Conservation (phyloP, 2,888 invertebrate genomes). For the Aricia artaxerxes region DNA sequence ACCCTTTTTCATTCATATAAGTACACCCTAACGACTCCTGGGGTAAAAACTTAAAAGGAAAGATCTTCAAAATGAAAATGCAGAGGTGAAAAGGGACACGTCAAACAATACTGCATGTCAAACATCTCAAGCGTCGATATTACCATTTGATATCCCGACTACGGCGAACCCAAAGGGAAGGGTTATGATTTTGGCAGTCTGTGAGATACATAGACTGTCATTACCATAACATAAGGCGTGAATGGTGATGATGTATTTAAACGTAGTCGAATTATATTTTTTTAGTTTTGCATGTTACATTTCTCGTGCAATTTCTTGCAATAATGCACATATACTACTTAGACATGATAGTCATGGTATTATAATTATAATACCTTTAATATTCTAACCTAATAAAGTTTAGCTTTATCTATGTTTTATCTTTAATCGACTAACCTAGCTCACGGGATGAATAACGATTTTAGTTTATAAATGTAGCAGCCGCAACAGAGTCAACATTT, state of each 20-base stretch:
- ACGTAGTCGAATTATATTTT: background rate
- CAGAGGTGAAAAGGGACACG: background rate
- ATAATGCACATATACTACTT: background rate
- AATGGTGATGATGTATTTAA: background rate
- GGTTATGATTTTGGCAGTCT: background rate
- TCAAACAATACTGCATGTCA: background rate
- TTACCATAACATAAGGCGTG: too few species aligned
- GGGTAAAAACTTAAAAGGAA: slow-evolving; percentile 16
- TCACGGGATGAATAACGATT: slow-evolving; percentile 11
- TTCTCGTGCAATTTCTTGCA: background rate
- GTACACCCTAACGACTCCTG: background rate
- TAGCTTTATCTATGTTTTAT: slow-evolving; percentile 11
- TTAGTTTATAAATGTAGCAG: slow-evolving; percentile 5
- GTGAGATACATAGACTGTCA: too few species aligned
- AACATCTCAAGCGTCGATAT: background rate
- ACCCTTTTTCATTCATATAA: slow-evolving; percentile 21
- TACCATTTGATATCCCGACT: background rate
- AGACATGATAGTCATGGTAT: too few species aligned
- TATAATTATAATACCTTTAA: background rate
- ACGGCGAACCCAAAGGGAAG: background rate
- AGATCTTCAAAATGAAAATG: slow-evolving; percentile 26
- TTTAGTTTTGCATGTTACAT: too few species aligned
- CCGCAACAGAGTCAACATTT: background rate
- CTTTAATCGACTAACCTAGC: background rate
- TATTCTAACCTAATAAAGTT: background rate